Evolutionary conservation across 1,140 invertebrate genomes (phyloP).

Genomic region (Cydia strobilella): DNA sequence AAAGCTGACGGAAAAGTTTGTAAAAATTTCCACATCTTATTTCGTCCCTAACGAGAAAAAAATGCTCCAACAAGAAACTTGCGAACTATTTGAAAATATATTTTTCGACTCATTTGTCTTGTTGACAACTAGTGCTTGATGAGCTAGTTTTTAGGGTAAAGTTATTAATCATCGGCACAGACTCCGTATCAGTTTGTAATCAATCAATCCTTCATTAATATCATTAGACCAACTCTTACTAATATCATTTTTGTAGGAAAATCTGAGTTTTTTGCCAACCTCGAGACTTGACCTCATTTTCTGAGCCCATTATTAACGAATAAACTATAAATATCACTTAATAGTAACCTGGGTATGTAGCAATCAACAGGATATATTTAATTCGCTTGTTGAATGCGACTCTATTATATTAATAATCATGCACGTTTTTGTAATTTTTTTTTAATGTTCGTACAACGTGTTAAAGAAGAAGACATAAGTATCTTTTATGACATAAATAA

Average conservation of each 20-base stretch:
- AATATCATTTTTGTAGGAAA: neutral
- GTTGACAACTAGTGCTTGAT: conserved; percentile 5
- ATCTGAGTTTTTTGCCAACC: neutral
- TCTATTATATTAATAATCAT: neutral
- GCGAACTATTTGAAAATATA: conserved; percentile 23
- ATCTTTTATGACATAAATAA: neutral
- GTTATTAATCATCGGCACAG: conserved; percentile 9
- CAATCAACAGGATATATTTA: neutral
- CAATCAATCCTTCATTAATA: conserved; percentile 17
- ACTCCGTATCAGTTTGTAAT: conserved; percentile 18
- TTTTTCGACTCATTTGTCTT: conserved; percentile 23
- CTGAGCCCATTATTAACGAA: neutral
- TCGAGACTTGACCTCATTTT: neutral
- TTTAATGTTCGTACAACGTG: neutral
- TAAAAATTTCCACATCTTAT: conserved; percentile 30
- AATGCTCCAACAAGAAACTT: conserved; percentile 7
- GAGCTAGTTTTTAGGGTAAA: conserved; percentile 1
- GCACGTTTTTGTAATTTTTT: neutral
- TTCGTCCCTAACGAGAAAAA: conserved; percentile 20
- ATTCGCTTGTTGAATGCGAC: neutral
- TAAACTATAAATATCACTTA: neutral
- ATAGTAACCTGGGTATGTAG: neutral
- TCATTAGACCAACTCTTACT: neutral
- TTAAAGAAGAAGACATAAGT: neutral
- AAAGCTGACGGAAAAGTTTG: conserved; percentile 18